phyloP scores from a whole-genome alignment of 30 jellyfish, hydroid and myxozoan species.

The Hydra vulgaris region DNA sequence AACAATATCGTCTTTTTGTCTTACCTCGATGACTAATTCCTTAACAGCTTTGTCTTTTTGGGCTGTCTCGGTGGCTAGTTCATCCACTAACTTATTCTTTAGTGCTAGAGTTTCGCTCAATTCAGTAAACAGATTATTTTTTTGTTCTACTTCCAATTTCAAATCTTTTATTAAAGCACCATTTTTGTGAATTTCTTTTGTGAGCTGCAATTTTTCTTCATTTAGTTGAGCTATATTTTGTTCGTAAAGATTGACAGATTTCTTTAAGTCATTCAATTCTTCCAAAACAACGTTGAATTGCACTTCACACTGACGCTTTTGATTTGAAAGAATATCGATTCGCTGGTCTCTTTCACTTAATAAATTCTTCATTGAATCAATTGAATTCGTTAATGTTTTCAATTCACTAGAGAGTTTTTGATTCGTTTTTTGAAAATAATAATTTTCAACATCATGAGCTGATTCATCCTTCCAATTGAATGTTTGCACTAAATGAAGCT shows the following conservation, averaged over 20 bases:
- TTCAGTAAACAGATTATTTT: neutral
- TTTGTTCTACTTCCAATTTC: neutral
- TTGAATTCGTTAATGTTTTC: neutral
- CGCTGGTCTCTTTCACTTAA: neutral
- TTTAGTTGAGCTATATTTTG: neutral
- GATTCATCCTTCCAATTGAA: neutral
- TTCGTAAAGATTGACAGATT: neutral
- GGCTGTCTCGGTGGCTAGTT: neutral
- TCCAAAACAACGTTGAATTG: neutral
- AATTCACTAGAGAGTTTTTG: neutral
- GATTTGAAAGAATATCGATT: neutral
- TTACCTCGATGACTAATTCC: neutral
- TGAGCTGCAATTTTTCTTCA: neutral
- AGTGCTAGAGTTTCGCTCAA: neutral
- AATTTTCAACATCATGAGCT: neutral
- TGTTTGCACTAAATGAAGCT: neutral
- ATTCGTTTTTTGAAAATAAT: neutral
- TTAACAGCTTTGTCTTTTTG: neutral
- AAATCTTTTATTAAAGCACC: neutral
- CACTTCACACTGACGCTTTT: neutral
- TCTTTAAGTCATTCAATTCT: neutral
- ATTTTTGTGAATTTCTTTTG: neutral
- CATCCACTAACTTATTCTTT: neutral
- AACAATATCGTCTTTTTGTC: neutral
- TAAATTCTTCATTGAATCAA: neutral